phyloP scores from a whole-genome alignment of 35 echinoderm and acorn worm species.

The Stichopus chloronotus region DNA sequence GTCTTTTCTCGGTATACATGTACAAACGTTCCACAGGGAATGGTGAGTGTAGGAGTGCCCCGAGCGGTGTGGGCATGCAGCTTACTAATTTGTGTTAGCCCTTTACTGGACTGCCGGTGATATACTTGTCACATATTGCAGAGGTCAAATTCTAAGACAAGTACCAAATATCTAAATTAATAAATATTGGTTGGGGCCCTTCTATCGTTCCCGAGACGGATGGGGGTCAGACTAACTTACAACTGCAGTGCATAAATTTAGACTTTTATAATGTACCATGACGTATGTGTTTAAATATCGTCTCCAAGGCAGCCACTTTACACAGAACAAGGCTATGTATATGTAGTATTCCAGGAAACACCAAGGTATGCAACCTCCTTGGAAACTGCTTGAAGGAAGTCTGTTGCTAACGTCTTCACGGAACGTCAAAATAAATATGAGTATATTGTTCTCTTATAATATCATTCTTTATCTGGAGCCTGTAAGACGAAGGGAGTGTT shows the following conservation, averaged over 20 bases:
- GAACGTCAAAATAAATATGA: conserved; percentile 12
- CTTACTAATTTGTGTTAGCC: too few species aligned
- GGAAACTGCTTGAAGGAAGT: not conserved
- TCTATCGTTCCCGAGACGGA: not conserved
- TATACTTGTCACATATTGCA: not conserved
- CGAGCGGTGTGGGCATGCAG: too few species aligned
- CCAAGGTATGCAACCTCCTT: not conserved
- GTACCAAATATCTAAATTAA: not conserved
- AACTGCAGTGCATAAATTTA: not conserved
- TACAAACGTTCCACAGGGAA: too few species aligned
- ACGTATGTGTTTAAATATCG: not conserved
- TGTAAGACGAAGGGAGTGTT: not conserved
- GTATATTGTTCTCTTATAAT: not conserved
- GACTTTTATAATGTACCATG: not conserved
- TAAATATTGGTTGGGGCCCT: not conserved
- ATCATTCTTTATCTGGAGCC: not conserved
- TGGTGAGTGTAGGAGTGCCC: too few species aligned
- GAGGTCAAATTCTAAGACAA: not conserved
- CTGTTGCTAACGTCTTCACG: not conserved
- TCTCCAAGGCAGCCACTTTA: not conserved
- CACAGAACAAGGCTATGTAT: not conserved
- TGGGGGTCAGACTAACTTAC: not conserved
- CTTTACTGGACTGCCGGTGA: too few species aligned
- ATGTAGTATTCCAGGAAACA: not conserved
- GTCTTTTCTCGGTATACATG: too few species aligned